These are phyloP conservation scores for Delphinus delphis DNA, from an alignment of 2,113 vertebrate genomes.

Conservation along the genomic window DNA sequence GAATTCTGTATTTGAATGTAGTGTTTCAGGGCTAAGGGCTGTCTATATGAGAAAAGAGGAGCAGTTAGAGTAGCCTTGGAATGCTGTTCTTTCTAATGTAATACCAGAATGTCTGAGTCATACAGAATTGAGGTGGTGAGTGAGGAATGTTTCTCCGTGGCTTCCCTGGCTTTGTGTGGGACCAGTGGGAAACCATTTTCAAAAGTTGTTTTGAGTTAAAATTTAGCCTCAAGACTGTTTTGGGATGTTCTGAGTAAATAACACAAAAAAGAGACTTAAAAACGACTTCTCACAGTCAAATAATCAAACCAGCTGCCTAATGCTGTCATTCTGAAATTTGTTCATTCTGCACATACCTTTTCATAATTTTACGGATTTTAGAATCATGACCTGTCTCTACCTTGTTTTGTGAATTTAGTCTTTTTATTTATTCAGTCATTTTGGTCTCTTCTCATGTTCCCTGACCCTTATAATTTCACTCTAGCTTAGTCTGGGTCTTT, in stretches of 20 bases:
- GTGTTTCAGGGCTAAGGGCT: constrained; percentile 25
- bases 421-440: neutral
- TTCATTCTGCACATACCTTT: neutral
- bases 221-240: neutral
- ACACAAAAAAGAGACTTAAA: neutral
- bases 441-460: neutral
- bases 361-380: neutral
- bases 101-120: neutral
- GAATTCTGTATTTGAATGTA: neutral
- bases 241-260: neutral
- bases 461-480: neutral
- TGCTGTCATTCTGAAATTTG: neutral
- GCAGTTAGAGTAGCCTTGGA: neutral
- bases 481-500: neutral
- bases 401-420: neutral
- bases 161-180: neutral
- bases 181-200: constrained; percentile 17
- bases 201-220: constrained; percentile 11
- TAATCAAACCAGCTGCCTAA: neutral
- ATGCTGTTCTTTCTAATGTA: neutral
- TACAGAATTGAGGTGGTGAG: neutral
- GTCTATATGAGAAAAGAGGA: neutral
- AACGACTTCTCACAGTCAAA: neutral
- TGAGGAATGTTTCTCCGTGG: neutral
- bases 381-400: neutral